Evolutionary conservation across 2,888 invertebrate genomes (phyloP), one percentile per base, ranked within the genome.

Genomic region (Phortica magna): DNA sequence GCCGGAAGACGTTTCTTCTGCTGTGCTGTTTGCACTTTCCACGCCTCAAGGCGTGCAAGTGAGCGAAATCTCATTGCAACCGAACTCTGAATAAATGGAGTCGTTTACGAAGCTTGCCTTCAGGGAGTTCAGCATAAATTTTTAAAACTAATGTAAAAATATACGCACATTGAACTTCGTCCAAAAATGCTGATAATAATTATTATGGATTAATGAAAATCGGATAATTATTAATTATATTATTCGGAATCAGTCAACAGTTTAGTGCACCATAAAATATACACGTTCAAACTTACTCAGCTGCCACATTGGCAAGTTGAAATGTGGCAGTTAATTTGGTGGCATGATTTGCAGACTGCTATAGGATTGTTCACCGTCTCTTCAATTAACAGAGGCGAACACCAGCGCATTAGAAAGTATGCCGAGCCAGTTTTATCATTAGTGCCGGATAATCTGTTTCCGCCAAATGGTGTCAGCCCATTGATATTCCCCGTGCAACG

Each of bases 351-450:
- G 17, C 55, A 55, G 17, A 55, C 17, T 17, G 17, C 17, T 7
- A 55, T 17, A 7, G 55, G 55, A n/a, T 55, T 55, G 17, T 55
- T 5, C 55, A 72, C 39, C 5, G 80, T 81, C 75, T 80, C 80
- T 61, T 80, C 80, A 14, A 81, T 65, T 0, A 80, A 78, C 39
- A 81, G 71, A 7, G 80, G 80, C 9, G 81, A 80, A 73, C 80
- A 74, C 80, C 80, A 80, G 14, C 81, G 80, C 81, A 80, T 80
- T 2, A 81, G 75, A 42, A 81, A 80, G 61, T 80, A 77, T 10
- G 80, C 77, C 10, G 80, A 79, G 12, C 80, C 80, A n/a, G 81
- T 77, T 14, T 80, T 80, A 53, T 81, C 80, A 55, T 79, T 80
- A 2, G 81, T 81, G 2, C 81, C 80, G 7, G 81, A 81, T 67